Conservation (phyloP, 2,888 invertebrate genomes). For the Drosophila pseudotakahashii region DNA sequence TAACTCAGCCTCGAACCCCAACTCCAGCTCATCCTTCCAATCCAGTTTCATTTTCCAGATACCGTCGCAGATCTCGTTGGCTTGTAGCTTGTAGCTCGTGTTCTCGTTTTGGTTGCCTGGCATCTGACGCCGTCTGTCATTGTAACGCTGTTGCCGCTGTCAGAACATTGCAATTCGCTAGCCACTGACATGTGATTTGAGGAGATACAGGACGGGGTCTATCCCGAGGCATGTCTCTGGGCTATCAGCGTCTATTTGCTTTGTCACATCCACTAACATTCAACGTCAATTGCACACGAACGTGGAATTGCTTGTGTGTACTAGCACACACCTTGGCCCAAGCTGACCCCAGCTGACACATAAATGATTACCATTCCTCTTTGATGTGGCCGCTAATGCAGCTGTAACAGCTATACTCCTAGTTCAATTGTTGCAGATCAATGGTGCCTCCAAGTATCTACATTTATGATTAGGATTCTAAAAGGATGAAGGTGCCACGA, state of each 20-base stretch:
- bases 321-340: conserved; percentile 9
- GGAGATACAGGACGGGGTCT: conserved; percentile 37
- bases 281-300: conserved; percentile 56
- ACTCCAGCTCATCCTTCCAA: not conserved
- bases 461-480: too few species aligned
- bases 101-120: conserved; percentile 23
- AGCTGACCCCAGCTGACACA: conserved; percentile 13
- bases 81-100: conserved; percentile 14
- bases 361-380: conserved; percentile 21
- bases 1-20: not conserved
- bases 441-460: not conserved
- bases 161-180: conserved; percentile 66
- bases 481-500: too few species aligned
- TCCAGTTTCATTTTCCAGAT: conserved; percentile 5
- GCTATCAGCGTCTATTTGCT: conserved; percentile 71
- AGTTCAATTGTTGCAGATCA: not conserved
- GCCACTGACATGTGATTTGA: conserved; percentile 65
- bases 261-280: conserved; percentile 72
- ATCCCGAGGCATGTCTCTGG: conserved; percentile 62
- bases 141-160: conserved; percentile 60
- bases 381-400: conserved; percentile 53
- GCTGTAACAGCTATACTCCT: conserved; percentile 15
- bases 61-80: conserved; percentile 11
- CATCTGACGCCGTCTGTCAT: conserved; percentile 30
- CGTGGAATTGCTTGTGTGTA: not conserved